phyloP scores from a whole-genome alignment of 2,888 invertebrate genomes.

The Diachrysia chrysitis region DNA sequence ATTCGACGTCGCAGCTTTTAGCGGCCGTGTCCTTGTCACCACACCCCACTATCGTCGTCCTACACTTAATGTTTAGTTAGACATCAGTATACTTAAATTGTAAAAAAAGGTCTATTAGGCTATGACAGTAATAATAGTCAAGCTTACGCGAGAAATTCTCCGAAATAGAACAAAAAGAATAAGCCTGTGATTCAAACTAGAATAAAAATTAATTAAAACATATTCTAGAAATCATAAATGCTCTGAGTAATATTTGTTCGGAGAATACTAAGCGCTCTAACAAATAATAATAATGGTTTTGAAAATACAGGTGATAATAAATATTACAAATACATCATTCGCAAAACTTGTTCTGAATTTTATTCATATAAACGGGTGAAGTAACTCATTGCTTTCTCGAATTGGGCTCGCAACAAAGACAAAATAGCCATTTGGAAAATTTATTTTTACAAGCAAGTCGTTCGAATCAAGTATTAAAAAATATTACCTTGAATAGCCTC shows the following conservation, averaged over 20 bases:
- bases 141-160: too few relatives aligned
- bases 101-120: background rate
- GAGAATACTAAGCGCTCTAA: background rate
- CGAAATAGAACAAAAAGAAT: background rate
- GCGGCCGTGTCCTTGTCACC: constrained; percentile 26
- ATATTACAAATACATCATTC: background rate
- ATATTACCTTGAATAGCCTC: constrained; percentile 18
- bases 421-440: constrained; percentile 14
- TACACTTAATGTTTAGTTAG: background rate
- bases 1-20: constrained; percentile 43
- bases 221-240: background rate
- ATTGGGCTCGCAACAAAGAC: background rate
- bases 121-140: too few relatives aligned
- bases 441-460: constrained; percentile 17
- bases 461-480: constrained; percentile 45
- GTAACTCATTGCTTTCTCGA: background rate
- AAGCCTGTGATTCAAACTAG: background rate
- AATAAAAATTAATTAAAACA: background rate
- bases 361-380: background rate
- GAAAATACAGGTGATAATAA: background rate
- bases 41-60: constrained; percentile 21
- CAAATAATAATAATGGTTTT: background rate
- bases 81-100: constrained; percentile 6
- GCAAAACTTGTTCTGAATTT: background rate
- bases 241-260: background rate